These are phyloP conservation scores for Polydrusus cervinus DNA, from an alignment of 2,888 invertebrate genomes.

Conservation along the genomic window DNA sequence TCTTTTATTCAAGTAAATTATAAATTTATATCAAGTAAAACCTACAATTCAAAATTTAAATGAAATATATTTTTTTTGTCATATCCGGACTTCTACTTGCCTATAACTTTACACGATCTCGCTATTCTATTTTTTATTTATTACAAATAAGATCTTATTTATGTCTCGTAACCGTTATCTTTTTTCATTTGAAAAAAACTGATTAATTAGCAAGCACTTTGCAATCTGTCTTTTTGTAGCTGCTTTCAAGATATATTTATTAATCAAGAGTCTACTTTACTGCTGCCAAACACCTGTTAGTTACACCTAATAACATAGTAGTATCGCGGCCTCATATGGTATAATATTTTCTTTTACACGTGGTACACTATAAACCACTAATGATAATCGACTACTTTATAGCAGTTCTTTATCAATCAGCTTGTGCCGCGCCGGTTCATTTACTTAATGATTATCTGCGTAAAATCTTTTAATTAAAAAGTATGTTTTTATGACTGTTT, in stretches of 20 bases:
- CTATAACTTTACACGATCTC: too few relatives aligned
- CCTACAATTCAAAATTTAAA: too few relatives aligned
- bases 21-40: too few relatives aligned
- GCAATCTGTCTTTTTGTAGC: slow-evolving; percentile 5
- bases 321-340: slow-evolving; percentile 12
- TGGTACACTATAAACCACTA: neutral
- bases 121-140: neutral
- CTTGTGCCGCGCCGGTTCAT: too few relatives aligned
- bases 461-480: too few relatives aligned
- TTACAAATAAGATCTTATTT: neutral
- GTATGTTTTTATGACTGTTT: too few relatives aligned
- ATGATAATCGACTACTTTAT: neutral
- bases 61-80: too few relatives aligned
- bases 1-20: too few relatives aligned
- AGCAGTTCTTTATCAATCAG: too few relatives aligned
- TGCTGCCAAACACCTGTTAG: slow-evolving; percentile 21
- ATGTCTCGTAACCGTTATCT: slow-evolving; percentile 1
- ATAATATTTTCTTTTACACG: slow-evolving; percentile 7
- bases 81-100: too few relatives aligned
- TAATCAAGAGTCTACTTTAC: slow-evolving; percentile 22
- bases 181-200: slow-evolving; percentile 9
- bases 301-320: slow-evolving; percentile 24
- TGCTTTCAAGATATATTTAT: slow-evolving; percentile 8
- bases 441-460: too few relatives aligned
- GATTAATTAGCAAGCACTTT: slow-evolving; percentile 13